Evolutionary conservation across 53 echinoderm and acorn worm species (phyloP).

Genomic region (Holothuria leucospilota): DNA sequence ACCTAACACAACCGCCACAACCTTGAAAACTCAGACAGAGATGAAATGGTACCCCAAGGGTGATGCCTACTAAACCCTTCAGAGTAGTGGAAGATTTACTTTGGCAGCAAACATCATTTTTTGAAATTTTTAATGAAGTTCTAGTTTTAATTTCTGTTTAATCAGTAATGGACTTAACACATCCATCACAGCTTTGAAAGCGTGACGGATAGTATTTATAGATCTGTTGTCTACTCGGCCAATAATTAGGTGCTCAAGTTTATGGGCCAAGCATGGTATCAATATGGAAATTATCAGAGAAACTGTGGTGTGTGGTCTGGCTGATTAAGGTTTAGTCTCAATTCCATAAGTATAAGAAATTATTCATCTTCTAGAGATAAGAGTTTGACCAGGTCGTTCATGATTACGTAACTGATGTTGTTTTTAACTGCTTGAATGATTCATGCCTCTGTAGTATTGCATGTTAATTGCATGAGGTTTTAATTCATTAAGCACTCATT

Average conservation of each 20-base stretch:
- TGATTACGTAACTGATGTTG: constrained; percentile 49
- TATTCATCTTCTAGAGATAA: constrained; percentile 58
- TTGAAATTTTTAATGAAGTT: no score
- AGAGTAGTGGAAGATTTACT: no score
- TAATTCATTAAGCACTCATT: constrained; percentile 53
- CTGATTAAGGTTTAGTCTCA: constrained; percentile 58
- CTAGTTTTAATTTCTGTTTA: no score
- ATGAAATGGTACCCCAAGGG: no score
- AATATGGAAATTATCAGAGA: constrained; percentile 62
- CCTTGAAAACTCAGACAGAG: no score
- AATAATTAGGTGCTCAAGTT: constrained; percentile 66
- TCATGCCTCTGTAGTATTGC: constrained; percentile 50
- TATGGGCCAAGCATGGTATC: constrained; percentile 50
- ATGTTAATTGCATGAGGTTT: constrained; percentile 36
- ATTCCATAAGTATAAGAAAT: constrained; percentile 65
- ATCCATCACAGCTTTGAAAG: constrained; percentile 62
- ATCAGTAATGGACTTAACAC: no score
- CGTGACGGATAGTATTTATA: constrained; percentile 62
- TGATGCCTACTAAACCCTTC: no score
- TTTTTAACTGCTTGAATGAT: constrained; percentile 28
- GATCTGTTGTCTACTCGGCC: constrained; percentile 65
- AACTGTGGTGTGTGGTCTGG: constrained; percentile 62
- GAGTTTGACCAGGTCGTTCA: constrained; percentile 44
- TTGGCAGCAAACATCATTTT: no score
- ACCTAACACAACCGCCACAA: no score